Percentiles rank a stretch among this genome's conserved stretches.
These are phyloP conservation scores for Listrodromus nycthemerus DNA, from an alignment of 2,888 invertebrate species.

Conservation along the genomic window DNA sequence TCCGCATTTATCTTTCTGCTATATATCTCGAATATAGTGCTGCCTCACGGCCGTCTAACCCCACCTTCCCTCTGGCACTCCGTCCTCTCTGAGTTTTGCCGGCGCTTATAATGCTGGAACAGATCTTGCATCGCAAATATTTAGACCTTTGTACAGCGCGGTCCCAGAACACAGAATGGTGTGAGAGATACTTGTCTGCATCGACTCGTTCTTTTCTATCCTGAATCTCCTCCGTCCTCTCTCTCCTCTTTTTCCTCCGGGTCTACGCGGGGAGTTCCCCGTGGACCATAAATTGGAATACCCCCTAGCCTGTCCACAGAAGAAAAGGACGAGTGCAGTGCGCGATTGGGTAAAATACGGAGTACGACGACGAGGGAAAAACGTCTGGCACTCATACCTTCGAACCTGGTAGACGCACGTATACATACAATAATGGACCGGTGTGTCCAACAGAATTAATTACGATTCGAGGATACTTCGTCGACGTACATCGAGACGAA, in stretches of 20 bases:
- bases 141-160: constrained; percentile 29
- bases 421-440: constrained; percentile 13
- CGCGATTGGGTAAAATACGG: constrained; percentile 20
- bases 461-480: constrained; percentile 46
- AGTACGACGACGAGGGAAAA: constrained; percentile 31
- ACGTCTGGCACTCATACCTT: neutral
- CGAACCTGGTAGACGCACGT: constrained; percentile 4
- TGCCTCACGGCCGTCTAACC: constrained; percentile 37
- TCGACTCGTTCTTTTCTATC: constrained; percentile 23
- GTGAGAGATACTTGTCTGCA: constrained; percentile 2
- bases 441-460: constrained; percentile 41
- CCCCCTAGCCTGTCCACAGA: constrained; percentile 8
- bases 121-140: constrained; percentile 45
- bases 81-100: constrained; percentile 1
- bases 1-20: constrained; percentile 50
- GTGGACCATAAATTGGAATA: constrained; percentile 41
- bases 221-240: neutral
- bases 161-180: constrained; percentile 26
- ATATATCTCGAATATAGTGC: constrained; percentile 20
- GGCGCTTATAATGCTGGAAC: constrained; percentile 26
- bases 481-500: constrained; percentile 38
- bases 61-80: constrained; percentile 5
- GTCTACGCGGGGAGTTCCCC: constrained; percentile 17
- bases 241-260: neutral
- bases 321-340: constrained; percentile 2